phyloP scores from a whole-genome alignment of 2,888 invertebrate genomes.

The Timema cristinae region DNA sequence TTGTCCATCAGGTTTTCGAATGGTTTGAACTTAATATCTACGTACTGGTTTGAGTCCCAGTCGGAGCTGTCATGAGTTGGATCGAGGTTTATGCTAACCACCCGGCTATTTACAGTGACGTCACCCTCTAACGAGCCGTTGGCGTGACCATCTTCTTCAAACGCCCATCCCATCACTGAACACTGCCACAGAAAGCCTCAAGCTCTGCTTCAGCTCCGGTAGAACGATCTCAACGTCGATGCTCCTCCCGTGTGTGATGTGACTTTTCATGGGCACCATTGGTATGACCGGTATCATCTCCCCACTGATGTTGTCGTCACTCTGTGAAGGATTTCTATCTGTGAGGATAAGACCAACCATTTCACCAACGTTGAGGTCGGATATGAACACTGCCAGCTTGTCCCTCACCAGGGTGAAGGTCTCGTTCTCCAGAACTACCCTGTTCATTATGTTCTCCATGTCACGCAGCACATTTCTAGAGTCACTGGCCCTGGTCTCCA shows the following conservation, averaged over 20 bases:
- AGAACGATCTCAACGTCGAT: constrained; percentile 4
- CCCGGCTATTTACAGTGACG: constrained; percentile 17
- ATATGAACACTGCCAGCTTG: constrained; percentile 12
- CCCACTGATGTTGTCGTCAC: too few relatives aligned
- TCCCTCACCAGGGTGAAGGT: not conserved
- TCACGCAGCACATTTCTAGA: not conserved
- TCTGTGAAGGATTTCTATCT: not conserved
- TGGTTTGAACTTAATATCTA: constrained; percentile 32
- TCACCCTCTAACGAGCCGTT: not conserved
- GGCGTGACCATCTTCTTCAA: not conserved
- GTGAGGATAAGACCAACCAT: not conserved
- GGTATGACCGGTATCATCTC: too few relatives aligned
- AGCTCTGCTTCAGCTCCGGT: not conserved
- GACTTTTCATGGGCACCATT: not conserved
- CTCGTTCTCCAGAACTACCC: constrained; percentile 6
- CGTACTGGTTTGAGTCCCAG: not conserved
- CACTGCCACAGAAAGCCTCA: constrained; percentile 11
- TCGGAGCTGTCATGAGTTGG: not conserved
- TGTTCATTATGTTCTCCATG: constrained; percentile 11
- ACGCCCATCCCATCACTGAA: constrained; percentile 16
- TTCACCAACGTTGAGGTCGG: not conserved
- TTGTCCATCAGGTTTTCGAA: constrained; percentile 17
- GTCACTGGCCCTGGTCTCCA: not conserved
- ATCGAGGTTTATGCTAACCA: constrained; percentile 18
- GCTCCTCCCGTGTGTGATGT: not conserved